A percentile compares a stretch with the other conserved stretches of the same genome.
These are phyloP conservation scores for Lasioglossum pauxillum DNA, from an alignment of 2,888 invertebrate genomes.

Conservation along the genomic window DNA sequence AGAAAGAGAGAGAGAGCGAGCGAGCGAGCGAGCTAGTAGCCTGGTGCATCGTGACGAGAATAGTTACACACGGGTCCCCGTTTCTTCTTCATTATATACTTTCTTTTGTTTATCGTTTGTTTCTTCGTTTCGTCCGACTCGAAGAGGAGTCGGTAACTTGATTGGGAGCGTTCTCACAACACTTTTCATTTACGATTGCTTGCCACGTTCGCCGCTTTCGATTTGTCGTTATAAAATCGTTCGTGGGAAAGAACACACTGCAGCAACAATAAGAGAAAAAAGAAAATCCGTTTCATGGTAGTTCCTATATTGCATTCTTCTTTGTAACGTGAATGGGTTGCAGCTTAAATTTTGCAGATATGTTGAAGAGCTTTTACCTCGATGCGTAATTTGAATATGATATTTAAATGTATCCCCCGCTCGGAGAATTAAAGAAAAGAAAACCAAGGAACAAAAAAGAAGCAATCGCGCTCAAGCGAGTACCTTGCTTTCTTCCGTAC, in stretches of 20 bases:
- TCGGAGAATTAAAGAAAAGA: not conserved
- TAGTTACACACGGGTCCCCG: constrained; percentile 35
- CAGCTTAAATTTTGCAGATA: constrained; percentile 49
- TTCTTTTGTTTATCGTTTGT: constrained; percentile 4
- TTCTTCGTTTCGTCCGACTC: not conserved
- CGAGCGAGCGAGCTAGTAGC: constrained; percentile 20
- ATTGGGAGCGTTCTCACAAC: constrained; percentile 20
- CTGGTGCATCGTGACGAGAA: constrained; percentile 34
- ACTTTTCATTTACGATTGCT: constrained; percentile 30
- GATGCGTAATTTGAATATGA: not conserved
- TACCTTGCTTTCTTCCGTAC: constrained; percentile 30
- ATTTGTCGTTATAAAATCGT: constrained; percentile 39
- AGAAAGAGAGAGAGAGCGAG: not conserved
- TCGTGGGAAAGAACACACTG: constrained; percentile 46
- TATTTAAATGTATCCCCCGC: not conserved
- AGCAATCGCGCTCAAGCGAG: not conserved
- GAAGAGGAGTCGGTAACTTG: not conserved
- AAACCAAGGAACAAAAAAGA: constrained; percentile 4
- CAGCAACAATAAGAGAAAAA: constrained; percentile 28
- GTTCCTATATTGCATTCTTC: constrained; percentile 64
- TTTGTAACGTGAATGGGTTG: constrained; percentile 60
- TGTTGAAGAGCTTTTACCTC: constrained; percentile 28
- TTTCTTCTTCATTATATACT: constrained; percentile 18
- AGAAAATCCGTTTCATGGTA: constrained; percentile 53
- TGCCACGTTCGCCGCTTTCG: constrained; percentile 45